Base-by-base conservation (phyloP, 1,140 invertebrate species). In the Drosophila navojoa region DNA sequence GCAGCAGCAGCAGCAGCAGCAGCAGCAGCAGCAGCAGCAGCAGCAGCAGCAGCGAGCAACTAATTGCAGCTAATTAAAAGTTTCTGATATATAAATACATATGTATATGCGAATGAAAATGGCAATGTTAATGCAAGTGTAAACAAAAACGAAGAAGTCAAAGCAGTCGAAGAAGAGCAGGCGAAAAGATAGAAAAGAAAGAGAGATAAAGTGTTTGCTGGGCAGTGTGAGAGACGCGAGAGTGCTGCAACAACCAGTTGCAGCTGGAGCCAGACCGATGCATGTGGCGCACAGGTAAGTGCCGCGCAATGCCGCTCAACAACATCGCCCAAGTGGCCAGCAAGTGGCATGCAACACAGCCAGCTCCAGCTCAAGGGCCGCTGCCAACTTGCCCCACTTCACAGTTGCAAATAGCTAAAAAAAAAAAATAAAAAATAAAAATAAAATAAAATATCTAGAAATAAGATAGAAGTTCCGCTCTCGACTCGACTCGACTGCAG, bases 81-180 rank as follows among this genome's bases (percentile, higher is more conserved):
- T 38, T 38, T 38, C 35, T 38, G 35, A 38, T 38, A 38, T 13
- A 38, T 16, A 44, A 44, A 44, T 44, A n/a, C n/a, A 27, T 7
- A 27, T 29, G 27, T 29, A 5, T 27, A 25, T 27, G 25, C n/a
- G 3, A 49, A n/a, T 25, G 13, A 49, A 25, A 25, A 25, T 25
- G 22, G 22, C 19, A 44, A 44, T 44, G 13, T 25, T 52, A 52
- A 52, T 52, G 49, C 22, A 27, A 52, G 49, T 52, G 49, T 52
- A 32, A 52, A 25, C 35, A 38, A 13, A 10, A 38, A 38, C 2
- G 35, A 38, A 38, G 11, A 38, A 38, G 35, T 7, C 9, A 35
- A 9, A 35, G 32, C 7, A 32, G 29, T 2, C 5, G 35, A 38
- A 13, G 4, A 35, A 6, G 7, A 10, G 9, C 1, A 35, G 7